Evolutionary conservation across 2,113 vertebrate genomes (phyloP).

Genomic region (Potamarius usumacintae): DNA sequence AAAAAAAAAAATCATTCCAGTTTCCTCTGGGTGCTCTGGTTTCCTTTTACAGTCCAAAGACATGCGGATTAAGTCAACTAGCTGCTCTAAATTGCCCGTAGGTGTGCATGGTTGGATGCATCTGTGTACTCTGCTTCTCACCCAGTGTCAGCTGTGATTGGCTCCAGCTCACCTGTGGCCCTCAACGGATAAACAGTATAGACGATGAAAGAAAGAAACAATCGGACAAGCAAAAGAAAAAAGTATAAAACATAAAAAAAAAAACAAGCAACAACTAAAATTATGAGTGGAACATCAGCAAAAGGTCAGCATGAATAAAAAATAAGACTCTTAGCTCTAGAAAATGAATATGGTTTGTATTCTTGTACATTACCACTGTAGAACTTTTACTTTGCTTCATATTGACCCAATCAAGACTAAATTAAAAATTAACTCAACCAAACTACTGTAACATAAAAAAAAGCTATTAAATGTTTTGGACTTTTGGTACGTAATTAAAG

Average conservation of each 20-base stretch:
- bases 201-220: no score
- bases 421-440: not conserved
- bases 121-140: no score
- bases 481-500: slow-evolving; percentile 25
- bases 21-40: no score
- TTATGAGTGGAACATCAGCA: not conserved
- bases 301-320: slow-evolving; percentile 23
- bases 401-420: not conserved
- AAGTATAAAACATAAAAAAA: not conserved
- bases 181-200: no score
- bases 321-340: not conserved
- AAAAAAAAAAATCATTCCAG: no score
- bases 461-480: slow-evolving; percentile 15
- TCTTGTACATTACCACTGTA: not conserved
- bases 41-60: no score
- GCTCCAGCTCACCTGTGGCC: no score
- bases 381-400: not conserved
- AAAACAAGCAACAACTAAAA: not conserved
- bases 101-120: no score
- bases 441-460: slow-evolving; percentile 25
- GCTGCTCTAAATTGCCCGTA: no score
- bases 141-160: no score
- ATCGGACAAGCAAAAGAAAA: not conserved
- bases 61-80: no score
- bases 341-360: not conserved